A percentile compares a stretch with the other conserved stretches of the same genome.
phyloP scores from a whole-genome alignment of 2,888 invertebrate species.

The Drosophila falleni region DNA sequence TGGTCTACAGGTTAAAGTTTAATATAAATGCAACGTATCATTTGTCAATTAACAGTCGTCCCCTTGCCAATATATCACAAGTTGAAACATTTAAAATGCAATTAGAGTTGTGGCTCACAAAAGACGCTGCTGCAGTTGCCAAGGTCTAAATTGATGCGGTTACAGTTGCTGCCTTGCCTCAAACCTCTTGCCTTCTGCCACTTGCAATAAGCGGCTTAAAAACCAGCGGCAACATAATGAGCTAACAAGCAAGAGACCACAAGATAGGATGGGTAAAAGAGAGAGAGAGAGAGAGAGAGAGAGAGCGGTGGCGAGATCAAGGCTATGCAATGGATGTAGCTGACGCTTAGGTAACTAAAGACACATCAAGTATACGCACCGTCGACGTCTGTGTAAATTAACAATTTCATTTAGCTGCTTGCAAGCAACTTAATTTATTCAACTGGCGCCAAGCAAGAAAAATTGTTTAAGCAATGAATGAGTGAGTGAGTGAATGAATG shows the following conservation, averaged over 20 bases:
- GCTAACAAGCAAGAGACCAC: constrained; percentile 43
- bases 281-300: background rate
- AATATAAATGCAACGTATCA: constrained; percentile 71
- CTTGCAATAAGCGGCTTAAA: constrained; percentile 72
- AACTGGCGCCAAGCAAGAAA: constrained; percentile 66
- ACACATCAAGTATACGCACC: constrained; percentile 73
- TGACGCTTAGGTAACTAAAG: constrained; percentile 52
- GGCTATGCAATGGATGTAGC: constrained; percentile 43
- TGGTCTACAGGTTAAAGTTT: constrained; percentile 68
- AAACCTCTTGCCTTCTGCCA: constrained; percentile 2
- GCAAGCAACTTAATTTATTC: constrained; percentile 74
- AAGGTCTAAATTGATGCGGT: constrained; percentile 39
- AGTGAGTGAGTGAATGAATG: background rate
- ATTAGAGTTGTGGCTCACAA: constrained; percentile 53
- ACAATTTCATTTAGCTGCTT: constrained; percentile 75
- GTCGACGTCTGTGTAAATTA: constrained; percentile 56
- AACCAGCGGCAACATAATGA: constrained; percentile 55
- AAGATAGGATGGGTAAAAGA: background rate
- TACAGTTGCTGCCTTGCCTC: constrained; percentile 17
- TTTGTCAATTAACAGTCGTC: constrained; percentile 67
- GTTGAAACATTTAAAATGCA: constrained; percentile 73
- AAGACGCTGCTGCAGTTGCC: constrained; percentile 43
- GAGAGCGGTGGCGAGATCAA: constrained; percentile 47
- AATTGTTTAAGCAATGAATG: constrained; percentile 57
- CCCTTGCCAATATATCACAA: constrained; percentile 5